These are phyloP conservation scores for Lathronympha strigana DNA, from an alignment of 2,888 invertebrate genomes.

Conservation along the genomic window DNA sequence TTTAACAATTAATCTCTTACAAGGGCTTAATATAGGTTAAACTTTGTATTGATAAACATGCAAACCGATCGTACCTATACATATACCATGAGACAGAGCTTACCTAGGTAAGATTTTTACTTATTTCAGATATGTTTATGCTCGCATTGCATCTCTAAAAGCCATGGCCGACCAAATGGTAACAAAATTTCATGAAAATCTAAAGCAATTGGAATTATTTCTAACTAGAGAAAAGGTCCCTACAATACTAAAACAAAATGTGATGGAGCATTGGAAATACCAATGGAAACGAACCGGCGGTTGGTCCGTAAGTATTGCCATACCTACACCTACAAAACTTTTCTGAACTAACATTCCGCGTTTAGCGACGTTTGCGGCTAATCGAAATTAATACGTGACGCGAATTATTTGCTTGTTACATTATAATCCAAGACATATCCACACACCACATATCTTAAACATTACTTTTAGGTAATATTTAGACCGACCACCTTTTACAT, in stretches of 20 bases:
- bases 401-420: too few relatives aligned
- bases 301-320: conserved; percentile 70
- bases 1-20: too few relatives aligned
- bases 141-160: conserved; percentile 76
- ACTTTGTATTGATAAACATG: too few relatives aligned
- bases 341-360: background rate
- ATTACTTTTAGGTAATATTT: too few relatives aligned
- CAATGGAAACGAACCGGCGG: conserved; percentile 81
- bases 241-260: conserved; percentile 61
- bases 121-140: conserved; percentile 72
- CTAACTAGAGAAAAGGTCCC: conserved; percentile 73
- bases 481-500: too few relatives aligned
- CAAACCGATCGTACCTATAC: too few relatives aligned
- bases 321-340: background rate
- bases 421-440: too few relatives aligned
- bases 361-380: too few relatives aligned
- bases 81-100: too few relatives aligned
- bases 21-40: too few relatives aligned
- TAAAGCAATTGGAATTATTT: conserved; percentile 76
- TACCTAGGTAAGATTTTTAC: background rate
- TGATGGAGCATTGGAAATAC: conserved; percentile 78
- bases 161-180: conserved; percentile 77
- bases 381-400: too few relatives aligned
- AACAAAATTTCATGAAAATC: conserved; percentile 75
- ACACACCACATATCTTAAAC: too few relatives aligned